These are phyloP conservation scores for Plectropomus leopardus DNA, from an alignment of 2,113 vertebrate genomes.

Conservation along the genomic window DNA sequence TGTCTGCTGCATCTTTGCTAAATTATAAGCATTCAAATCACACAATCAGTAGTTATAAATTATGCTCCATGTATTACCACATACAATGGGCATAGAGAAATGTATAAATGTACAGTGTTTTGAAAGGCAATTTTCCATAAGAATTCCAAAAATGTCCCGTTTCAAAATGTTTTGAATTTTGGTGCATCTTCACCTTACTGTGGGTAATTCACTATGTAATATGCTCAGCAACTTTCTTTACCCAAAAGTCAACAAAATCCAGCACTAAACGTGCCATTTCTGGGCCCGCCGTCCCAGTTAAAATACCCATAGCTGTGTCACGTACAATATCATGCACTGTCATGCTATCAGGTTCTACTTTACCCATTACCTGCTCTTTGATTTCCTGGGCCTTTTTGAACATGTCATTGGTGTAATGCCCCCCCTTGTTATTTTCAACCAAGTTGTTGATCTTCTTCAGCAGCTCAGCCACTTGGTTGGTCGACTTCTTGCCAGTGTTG, in stretches of 20 bases:
- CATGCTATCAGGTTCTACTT: background rate
- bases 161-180: too few species aligned
- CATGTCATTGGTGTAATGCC: background rate
- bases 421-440: background rate
- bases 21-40: too few species aligned
- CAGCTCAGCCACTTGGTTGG: background rate
- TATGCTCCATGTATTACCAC: too few species aligned
- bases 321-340: accelerated
- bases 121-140: too few species aligned
- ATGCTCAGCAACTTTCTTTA: too few species aligned
- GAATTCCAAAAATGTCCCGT: too few species aligned
- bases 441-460: background rate
- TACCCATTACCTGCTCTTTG: background rate
- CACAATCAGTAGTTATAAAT: too few species aligned
- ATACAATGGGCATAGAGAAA: too few species aligned
- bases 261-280: background rate
- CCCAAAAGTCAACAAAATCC: accelerated
- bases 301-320: background rate
- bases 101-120: too few species aligned
- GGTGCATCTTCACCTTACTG: too few species aligned
- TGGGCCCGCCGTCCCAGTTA: background rate
- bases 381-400: background rate
- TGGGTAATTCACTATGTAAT: too few species aligned
- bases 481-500: background rate
- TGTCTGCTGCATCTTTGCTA: too few species aligned